phyloP scores from a whole-genome alignment of 1,140 invertebrate genomes.

The Ips nitidus region DNA sequence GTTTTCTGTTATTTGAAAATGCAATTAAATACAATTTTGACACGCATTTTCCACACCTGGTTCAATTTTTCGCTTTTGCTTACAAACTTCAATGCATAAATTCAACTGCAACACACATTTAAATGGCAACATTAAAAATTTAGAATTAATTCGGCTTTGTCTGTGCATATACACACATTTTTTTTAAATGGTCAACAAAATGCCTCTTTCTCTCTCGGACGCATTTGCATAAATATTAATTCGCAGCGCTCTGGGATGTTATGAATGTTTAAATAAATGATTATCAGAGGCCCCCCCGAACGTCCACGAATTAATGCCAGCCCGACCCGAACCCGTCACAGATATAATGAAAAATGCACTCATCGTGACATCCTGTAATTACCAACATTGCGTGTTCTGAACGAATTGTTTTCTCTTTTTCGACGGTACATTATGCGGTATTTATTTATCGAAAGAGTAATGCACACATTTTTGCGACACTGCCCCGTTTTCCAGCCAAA shows the following conservation, averaged over 20 bases:
- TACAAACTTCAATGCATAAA: too few species aligned
- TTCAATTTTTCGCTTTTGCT: too few species aligned
- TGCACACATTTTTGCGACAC: too few species aligned
- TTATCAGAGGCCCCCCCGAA: slow-evolving; percentile 10
- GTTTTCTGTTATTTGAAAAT: too few species aligned
- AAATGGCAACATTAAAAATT: too few species aligned
- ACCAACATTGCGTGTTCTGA: slow-evolving; percentile 6
- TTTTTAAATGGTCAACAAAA: not conserved
- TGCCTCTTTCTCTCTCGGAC: not conserved
- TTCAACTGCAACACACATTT: too few species aligned
- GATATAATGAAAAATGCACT: slow-evolving; percentile 17
- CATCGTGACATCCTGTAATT: slow-evolving; percentile 14
- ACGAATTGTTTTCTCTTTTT: slow-evolving; percentile 12
- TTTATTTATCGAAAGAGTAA: not conserved
- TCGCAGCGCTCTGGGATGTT: slow-evolving; percentile 6
- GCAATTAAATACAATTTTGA: too few species aligned
- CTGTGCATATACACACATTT: too few species aligned
- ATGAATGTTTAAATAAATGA: slow-evolving; percentile 18
- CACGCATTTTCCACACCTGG: too few species aligned
- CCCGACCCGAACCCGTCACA: slow-evolving; percentile 5
- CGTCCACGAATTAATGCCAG: slow-evolving; percentile 8
- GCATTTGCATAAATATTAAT: slow-evolving; percentile 15
- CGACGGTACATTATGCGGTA: not conserved
- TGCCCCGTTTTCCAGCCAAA: too few species aligned
- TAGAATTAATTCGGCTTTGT: too few species aligned